Evolutionary conservation across 2,888 invertebrate genomes (phyloP).

Genomic region (Gymnoscelis rufifasciata): DNA sequence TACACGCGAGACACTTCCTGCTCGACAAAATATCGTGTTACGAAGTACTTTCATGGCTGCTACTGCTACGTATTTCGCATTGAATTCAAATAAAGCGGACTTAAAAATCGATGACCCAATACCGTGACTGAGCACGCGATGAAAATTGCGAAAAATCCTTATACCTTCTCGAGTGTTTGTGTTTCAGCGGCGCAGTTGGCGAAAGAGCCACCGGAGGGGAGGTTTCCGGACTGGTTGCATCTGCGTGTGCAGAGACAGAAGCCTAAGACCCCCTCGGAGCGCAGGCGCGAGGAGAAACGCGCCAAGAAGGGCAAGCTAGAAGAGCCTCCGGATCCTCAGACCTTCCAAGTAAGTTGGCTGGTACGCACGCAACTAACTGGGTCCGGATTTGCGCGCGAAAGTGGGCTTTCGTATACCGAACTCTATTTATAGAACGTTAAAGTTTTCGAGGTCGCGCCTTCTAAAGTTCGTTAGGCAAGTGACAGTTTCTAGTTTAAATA

Average conservation of each 20-base stretch:
- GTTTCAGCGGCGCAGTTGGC: conserved; percentile 69
- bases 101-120: conserved; percentile 47
- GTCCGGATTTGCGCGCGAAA: conserved; percentile 40
- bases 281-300: conserved; percentile 63
- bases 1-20: conserved; percentile 55
- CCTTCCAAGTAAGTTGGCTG: conserved; percentile 60
- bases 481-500: conserved; percentile 16
- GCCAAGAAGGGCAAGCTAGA: conserved; percentile 51
- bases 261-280: conserved; percentile 34
- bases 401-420: conserved; percentile 33
- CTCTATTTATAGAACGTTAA: conserved; percentile 28
- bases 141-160: conserved; percentile 7
- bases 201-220: conserved; percentile 64
- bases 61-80: conserved; percentile 28
- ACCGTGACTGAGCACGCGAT: conserved; percentile 35
- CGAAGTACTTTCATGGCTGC: conserved; percentile 44
- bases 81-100: conserved; percentile 34
- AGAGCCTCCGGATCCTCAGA: conserved; percentile 42
- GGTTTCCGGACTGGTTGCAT: conserved; percentile 70
- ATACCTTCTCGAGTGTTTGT: conserved; percentile 11
- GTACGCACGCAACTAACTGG: conserved; percentile 34
- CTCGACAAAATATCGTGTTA: conserved; percentile 54
- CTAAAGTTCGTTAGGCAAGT: conserved; percentile 36
- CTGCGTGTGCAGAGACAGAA: conserved; percentile 60
- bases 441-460: conserved; percentile 30